phyloP scores from a whole-genome alignment of 2,888 invertebrate genomes.

The Chymomyza caudatula region DNA sequence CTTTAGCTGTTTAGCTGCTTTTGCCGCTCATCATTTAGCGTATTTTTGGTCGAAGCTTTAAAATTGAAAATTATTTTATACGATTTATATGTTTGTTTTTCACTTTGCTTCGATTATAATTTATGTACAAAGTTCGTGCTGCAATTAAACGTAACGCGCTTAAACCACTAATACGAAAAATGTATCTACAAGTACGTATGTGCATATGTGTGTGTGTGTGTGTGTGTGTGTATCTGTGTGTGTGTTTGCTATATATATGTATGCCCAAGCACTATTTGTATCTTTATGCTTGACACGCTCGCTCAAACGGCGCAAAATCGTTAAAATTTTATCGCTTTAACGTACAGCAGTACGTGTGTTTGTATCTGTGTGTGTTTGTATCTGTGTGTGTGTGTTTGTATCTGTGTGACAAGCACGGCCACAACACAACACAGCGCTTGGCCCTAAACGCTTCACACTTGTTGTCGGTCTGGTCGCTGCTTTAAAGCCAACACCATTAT shows the following conservation, averaged over 20 bases:
- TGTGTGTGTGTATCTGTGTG: conserved; percentile 26
- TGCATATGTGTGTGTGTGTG: conserved; percentile 33
- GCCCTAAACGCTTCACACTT: conserved; percentile 23
- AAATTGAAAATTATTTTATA: conserved; percentile 25
- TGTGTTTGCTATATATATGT: conserved; percentile 27
- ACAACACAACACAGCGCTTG: conserved; percentile 31
- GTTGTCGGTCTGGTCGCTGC: conserved; percentile 24
- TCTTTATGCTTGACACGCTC: conserved; percentile 72
- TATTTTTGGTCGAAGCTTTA: conserved; percentile 64
- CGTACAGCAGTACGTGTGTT: conserved; percentile 29
- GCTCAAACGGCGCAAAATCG: conserved; percentile 68
- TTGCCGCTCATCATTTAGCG: neutral
- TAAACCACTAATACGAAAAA: conserved; percentile 53
- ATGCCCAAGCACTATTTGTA: conserved; percentile 38
- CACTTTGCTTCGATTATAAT: conserved; percentile 55
- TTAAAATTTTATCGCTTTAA: conserved; percentile 69
- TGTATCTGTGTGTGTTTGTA: conserved; percentile 12
- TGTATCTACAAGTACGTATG: conserved; percentile 52
- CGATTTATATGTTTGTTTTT: conserved; percentile 16
- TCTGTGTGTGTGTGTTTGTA: conserved; percentile 29
- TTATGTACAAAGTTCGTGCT: conserved; percentile 71
- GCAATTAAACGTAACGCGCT: conserved; percentile 63
- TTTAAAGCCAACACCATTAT: conserved; percentile 1
- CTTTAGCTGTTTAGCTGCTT: neutral
- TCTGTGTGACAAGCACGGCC: conserved; percentile 23